These are phyloP conservation scores for Hirundichthys speculiger DNA, from an alignment of 2,113 vertebrate genomes.

Conservation along the genomic window DNA sequence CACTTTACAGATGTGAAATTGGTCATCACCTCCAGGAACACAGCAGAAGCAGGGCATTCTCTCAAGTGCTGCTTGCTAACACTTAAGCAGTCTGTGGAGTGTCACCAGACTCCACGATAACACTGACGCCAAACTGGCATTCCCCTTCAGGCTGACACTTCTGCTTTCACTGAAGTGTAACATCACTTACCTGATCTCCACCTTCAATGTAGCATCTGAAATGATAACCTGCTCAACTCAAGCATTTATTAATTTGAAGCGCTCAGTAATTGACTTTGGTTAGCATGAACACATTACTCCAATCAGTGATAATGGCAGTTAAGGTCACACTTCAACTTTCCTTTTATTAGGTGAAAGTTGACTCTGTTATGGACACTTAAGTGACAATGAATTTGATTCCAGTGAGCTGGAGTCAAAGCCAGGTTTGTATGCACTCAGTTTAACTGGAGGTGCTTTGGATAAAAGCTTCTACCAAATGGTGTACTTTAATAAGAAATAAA, in stretches of 20 bases:
- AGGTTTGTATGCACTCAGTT: no score
- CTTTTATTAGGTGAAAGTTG: conserved; percentile 1
- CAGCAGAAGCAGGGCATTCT: conserved; percentile 6
- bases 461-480: conserved; percentile 16
- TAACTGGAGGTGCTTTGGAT: conserved; percentile 31
- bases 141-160: conserved; percentile 10
- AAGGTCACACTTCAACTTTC: background rate
- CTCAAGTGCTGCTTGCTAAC: conserved; percentile 9
- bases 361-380: background rate
- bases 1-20: conserved; percentile 16
- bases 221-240: background rate
- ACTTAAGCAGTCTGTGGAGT: conserved; percentile 5
- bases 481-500: conserved; percentile 27
- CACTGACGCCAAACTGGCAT: conserved; percentile 8
- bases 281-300: background rate
- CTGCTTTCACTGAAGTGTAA: conserved; percentile 17
- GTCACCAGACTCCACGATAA: conserved; percentile 1
- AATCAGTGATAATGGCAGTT: background rate
- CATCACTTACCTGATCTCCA: background rate
- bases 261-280: background rate
- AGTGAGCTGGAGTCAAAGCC: no score
- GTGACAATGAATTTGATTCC: background rate
- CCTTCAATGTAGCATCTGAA: conserved; percentile 1
- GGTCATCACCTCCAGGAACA: conserved; percentile 10
- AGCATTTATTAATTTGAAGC: background rate